Conservation (phyloP, 2,888 invertebrate genomes). For the Lymantria dispar region DNA sequence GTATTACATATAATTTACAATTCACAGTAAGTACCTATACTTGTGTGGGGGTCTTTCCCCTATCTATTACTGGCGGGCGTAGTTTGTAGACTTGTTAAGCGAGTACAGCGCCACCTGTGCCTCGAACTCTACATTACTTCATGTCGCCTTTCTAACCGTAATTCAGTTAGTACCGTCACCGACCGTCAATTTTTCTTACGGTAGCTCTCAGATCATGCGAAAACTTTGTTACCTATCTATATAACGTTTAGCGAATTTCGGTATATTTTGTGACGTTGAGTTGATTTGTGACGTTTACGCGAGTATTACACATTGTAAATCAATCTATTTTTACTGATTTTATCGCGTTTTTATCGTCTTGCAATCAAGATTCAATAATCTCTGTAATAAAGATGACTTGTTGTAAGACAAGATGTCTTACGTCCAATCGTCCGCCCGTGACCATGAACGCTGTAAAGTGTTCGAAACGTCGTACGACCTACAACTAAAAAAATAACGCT, state of each 20-base stretch:
- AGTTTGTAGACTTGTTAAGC: conserved; percentile 6
- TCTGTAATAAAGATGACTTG: too few species aligned
- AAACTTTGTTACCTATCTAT: background rate
- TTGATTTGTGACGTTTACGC: too few species aligned
- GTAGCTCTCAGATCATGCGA: background rate
- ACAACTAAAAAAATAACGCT: too few species aligned
- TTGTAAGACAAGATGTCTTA: too few species aligned
- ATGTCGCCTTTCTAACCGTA: conserved; percentile 25
- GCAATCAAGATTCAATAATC: too few species aligned
- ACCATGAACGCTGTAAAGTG: too few species aligned
- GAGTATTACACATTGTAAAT: too few species aligned
- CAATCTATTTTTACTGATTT: too few species aligned
- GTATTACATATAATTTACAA: background rate
- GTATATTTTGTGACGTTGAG: too few species aligned
- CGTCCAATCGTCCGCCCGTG: too few species aligned
- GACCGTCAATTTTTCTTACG: conserved; percentile 9
- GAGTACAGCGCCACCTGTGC: conserved; percentile 45
- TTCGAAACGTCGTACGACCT: too few species aligned
- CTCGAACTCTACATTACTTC: conserved; percentile 31
- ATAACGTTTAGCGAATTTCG: background rate
- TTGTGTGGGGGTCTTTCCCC: conserved; percentile 1
- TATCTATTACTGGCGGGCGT: conserved; percentile 3
- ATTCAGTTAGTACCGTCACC: conserved; percentile 34
- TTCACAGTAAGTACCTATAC: background rate
- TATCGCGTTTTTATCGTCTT: too few species aligned